These are phyloP conservation scores for Tenebrosternarchus preto DNA, from an alignment of 2,113 vertebrate species.

Conservation along the genomic window DNA sequence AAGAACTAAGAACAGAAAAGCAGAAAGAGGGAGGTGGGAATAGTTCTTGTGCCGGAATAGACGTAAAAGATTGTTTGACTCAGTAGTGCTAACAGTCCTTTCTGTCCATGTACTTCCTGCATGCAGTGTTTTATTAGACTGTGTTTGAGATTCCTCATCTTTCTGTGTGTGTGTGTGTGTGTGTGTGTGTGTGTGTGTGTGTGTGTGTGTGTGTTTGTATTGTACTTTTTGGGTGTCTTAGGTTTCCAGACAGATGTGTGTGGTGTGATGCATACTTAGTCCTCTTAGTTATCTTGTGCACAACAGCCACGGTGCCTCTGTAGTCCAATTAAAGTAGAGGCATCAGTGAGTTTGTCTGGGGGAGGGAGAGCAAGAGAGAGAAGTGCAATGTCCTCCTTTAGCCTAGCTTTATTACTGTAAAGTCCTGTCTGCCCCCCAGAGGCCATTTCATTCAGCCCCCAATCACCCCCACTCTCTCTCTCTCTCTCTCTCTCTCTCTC, in stretches of 20 bases:
- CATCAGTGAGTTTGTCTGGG: conserved; percentile 46
- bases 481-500: background rate
- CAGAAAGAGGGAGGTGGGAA: conserved; percentile 3
- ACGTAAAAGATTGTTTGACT: too few relatives aligned
- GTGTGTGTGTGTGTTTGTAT: conserved; percentile 15
- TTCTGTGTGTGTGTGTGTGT: conserved; percentile 58
- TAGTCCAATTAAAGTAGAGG: conserved; percentile 59
- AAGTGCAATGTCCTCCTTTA: conserved; percentile 22
- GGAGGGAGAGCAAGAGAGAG: conserved; percentile 4
- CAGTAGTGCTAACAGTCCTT: too few relatives aligned
- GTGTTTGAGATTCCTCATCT: too few relatives aligned
- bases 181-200: conserved; percentile 37
- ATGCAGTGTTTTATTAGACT: too few relatives aligned
- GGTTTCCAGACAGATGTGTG: background rate
- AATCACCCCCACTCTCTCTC: conserved; percentile 18
- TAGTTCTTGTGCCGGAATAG: too few relatives aligned
- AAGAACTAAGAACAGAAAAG: conserved; percentile 50
- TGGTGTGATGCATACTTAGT: background rate
- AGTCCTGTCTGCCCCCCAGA: conserved; percentile 38
- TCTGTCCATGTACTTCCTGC: too few relatives aligned
- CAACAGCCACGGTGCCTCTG: conserved; percentile 15
- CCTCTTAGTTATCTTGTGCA: background rate
- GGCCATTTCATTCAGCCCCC: conserved; percentile 20
- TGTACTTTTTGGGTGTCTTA: background rate
- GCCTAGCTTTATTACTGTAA: conserved; percentile 43